Conservation (phyloP, 2,797 vertebrate species). For the Microchirus variegatus region DNA sequence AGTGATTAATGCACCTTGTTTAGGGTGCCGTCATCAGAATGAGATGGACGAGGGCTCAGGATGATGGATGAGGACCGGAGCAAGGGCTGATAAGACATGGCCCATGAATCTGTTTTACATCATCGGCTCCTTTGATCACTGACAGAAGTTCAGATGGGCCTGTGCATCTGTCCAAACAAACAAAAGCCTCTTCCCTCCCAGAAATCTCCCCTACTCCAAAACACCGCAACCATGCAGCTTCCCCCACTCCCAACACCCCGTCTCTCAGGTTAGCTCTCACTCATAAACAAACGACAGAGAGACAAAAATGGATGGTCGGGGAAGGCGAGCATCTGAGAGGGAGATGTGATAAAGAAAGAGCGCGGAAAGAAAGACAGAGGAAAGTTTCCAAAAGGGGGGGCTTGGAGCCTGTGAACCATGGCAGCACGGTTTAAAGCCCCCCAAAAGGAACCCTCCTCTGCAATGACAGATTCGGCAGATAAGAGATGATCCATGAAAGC, state of each 20-base stretch:
- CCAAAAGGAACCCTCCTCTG: slow-evolving; percentile 70
- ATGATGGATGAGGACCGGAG: slow-evolving; percentile 91
- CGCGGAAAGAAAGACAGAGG: slow-evolving; percentile 42
- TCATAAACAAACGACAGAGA: slow-evolving; percentile 50
- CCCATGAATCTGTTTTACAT: slow-evolving; percentile 97
- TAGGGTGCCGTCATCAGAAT: slow-evolving; percentile 88
- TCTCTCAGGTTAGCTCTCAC: slow-evolving; percentile 67
- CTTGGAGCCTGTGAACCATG: slow-evolving; percentile 68
- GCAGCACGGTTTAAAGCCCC: slow-evolving; percentile 76
- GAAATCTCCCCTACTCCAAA: slow-evolving; percentile 42
- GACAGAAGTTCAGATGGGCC: slow-evolving; percentile 93
- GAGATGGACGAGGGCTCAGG: slow-evolving; percentile 86
- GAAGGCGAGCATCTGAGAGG: slow-evolving; percentile 38
- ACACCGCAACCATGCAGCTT: slow-evolving; percentile 27
- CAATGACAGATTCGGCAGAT: slow-evolving; percentile 83
- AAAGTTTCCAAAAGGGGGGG: slow-evolving; percentile 66
- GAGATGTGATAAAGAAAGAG: slow-evolving; percentile 52
- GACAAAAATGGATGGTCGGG: slow-evolving; percentile 54
- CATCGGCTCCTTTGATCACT: slow-evolving; percentile 94
- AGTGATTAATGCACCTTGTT: slow-evolving; percentile 97
- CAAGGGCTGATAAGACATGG: slow-evolving; percentile 93
- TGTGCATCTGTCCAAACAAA: slow-evolving; percentile 94
- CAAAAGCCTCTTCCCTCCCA: slow-evolving; percentile 78
- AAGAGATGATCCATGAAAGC: slow-evolving; percentile 82
- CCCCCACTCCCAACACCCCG: slow-evolving; percentile 44